Conservation (phyloP, 2,888 invertebrate genomes). For the Polymixis flavicincta region DNA sequence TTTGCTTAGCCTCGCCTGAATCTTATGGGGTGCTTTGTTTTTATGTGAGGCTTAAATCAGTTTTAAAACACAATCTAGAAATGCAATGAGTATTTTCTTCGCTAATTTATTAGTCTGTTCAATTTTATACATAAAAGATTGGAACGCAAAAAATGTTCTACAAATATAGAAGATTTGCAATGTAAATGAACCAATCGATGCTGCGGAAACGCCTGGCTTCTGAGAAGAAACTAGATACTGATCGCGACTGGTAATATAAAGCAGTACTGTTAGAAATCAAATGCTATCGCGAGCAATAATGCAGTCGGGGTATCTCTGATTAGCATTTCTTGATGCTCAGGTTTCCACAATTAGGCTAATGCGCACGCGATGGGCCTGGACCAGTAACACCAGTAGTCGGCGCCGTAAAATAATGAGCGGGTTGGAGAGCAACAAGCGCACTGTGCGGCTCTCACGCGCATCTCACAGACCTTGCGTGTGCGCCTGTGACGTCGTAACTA, state of each 20-base stretch:
- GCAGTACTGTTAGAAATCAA: slow-evolving; percentile 55
- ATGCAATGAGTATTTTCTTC: slow-evolving; percentile 11
- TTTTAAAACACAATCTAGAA: slow-evolving; percentile 32
- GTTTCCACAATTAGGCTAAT: slow-evolving; percentile 87
- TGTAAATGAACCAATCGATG: slow-evolving; percentile 37
- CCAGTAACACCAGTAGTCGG: slow-evolving; percentile 87
- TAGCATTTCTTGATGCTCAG: slow-evolving; percentile 84
- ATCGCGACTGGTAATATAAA: slow-evolving; percentile 46
- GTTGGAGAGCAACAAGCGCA: slow-evolving; percentile 61
- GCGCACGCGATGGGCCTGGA: slow-evolving; percentile 79
- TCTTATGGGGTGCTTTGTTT: slow-evolving; percentile 57
- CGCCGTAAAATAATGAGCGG: slow-evolving; percentile 83
- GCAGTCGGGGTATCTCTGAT: slow-evolving; percentile 76
- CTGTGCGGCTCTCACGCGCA: slow-evolving; percentile 77
- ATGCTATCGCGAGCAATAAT: slow-evolving; percentile 62
- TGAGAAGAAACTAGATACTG: slow-evolving; percentile 46
- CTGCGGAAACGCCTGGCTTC: slow-evolving; percentile 35
- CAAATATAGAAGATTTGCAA: slow-evolving; percentile 44
- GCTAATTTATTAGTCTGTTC: background rate
- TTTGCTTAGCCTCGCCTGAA: slow-evolving; percentile 57
- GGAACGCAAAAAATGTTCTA: slow-evolving; percentile 35
- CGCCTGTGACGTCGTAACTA: slow-evolving; percentile 70
- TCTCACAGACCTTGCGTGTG: slow-evolving; percentile 71
- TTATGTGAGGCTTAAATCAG: slow-evolving; percentile 41
- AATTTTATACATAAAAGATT: slow-evolving; percentile 10